Percentiles rank a stretch among this genome's conserved stretches.
Evolutionary conservation across 2,797 vertebrate species (phyloP).

Genomic region (Pyrocephalus nanus): DNA sequence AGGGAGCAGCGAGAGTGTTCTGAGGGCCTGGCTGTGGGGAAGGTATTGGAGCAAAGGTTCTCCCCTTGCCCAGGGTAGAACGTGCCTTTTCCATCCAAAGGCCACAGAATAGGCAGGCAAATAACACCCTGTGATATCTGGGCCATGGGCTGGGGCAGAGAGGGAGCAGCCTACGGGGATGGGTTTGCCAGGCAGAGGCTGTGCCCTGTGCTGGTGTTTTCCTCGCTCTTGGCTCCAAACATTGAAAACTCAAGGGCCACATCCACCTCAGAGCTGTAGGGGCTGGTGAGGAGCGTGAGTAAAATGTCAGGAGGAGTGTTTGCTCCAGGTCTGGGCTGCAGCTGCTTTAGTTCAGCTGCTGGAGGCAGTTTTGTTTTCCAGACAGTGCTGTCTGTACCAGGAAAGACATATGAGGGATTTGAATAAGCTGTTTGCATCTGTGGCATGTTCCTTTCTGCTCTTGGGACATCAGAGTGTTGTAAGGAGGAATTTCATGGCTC

Average conservation of each 20-base stretch:
- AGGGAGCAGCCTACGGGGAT: not conserved
- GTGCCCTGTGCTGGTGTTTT: not conserved
- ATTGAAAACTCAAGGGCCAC: fast-evolving
- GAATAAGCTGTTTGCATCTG: not conserved
- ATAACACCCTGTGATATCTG: fast-evolving
- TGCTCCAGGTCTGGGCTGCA: not conserved
- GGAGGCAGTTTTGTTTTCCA: not conserved
- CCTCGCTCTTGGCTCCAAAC: not conserved
- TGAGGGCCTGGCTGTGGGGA: not conserved
- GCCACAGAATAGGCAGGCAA: fast-evolving
- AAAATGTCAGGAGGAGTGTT: not conserved
- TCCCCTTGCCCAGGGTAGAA: not conserved
- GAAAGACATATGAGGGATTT: not conserved
- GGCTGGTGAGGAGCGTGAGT: not conserved
- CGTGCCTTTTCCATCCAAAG: not conserved
- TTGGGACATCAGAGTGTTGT: not conserved
- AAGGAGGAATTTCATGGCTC: slow-evolving; percentile 25
- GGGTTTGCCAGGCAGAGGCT: not conserved
- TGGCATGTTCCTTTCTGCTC: not conserved
- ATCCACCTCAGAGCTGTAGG: not conserved
- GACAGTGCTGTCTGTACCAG: not conserved
- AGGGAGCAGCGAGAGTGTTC: not conserved
- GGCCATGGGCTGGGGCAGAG: not conserved
- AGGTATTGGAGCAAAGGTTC: not conserved
- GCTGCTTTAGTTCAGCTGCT: not conserved